Evolutionary conservation across 2,113 vertebrate genomes (phyloP).

Genomic region (Thryonomys swinderianus): DNA sequence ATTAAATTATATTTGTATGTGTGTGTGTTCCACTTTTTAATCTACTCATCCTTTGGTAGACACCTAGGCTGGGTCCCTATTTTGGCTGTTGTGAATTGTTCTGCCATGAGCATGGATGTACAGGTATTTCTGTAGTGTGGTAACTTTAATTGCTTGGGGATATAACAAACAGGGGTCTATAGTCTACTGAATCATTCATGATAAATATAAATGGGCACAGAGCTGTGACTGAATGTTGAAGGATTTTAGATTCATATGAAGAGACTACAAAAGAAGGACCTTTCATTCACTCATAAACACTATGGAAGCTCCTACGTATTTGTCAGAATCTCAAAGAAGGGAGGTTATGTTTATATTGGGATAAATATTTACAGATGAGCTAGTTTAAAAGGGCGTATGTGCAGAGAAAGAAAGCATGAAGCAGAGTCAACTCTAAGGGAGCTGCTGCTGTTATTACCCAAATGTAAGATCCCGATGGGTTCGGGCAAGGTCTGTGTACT

Average conservation of each 20-base stretch:
- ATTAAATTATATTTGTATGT: too few species aligned
- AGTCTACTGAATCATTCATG: neutral
- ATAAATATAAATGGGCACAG: neutral
- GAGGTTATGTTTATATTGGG: neutral
- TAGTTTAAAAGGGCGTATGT: neutral
- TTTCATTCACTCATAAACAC: slow-evolving; percentile 9
- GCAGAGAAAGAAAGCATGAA: neutral
- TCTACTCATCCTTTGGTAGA: too few species aligned
- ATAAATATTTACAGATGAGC: neutral
- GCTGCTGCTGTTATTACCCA: neutral
- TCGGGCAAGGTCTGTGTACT: neutral
- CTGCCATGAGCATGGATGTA: too few species aligned
- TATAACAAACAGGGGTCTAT: too few species aligned
- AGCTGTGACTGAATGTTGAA: neutral
- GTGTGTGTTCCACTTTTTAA: too few species aligned
- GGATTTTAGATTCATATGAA: slow-evolving; percentile 25
- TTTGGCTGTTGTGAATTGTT: too few species aligned
- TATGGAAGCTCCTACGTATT: neutral
- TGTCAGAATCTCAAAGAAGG: neutral
- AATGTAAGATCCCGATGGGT: neutral
- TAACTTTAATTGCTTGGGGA: too few species aligned
- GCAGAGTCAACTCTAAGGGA: slow-evolving; percentile 9
- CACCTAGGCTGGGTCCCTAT: too few species aligned
- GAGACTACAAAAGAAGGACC: neutral
- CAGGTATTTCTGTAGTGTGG: too few species aligned